A percentile compares a stretch with the other conserved stretches of the same genome.
Conservation (phyloP, 2,113 vertebrate species). For the Sisor rabdophorus region DNA sequence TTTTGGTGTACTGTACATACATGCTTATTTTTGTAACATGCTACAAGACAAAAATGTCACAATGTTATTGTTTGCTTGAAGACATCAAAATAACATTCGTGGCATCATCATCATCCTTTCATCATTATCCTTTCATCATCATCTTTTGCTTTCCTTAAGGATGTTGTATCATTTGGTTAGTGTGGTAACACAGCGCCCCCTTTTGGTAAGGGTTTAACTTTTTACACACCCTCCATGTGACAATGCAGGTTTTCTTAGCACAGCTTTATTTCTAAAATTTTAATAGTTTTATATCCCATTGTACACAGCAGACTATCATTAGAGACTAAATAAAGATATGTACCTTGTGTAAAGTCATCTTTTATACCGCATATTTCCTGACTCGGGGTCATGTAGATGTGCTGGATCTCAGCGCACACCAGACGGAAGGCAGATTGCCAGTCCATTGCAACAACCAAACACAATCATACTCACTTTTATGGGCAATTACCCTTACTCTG, state of each 20-base stretch:
- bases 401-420: no score
- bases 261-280: background rate
- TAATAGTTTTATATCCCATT: background rate
- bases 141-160: background rate
- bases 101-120: no score
- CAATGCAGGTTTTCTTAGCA: background rate
- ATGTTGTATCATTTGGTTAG: background rate
- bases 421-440: no score
- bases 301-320: background rate
- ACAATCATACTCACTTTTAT: no score
- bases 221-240: background rate
- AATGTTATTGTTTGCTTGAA: background rate
- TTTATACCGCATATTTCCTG: no score
- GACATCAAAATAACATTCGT: background rate
- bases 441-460: no score
- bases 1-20: background rate
- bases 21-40: background rate
- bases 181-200: constrained; percentile 21
- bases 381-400: no score
- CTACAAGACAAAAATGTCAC: background rate
- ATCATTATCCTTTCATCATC: background rate
- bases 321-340: background rate
- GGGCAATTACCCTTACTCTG: no score
- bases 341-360: background rate
- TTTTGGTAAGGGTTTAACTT: background rate